Conservation (phyloP, 2,888 invertebrate genomes). For the Xestia ashworthii region DNA sequence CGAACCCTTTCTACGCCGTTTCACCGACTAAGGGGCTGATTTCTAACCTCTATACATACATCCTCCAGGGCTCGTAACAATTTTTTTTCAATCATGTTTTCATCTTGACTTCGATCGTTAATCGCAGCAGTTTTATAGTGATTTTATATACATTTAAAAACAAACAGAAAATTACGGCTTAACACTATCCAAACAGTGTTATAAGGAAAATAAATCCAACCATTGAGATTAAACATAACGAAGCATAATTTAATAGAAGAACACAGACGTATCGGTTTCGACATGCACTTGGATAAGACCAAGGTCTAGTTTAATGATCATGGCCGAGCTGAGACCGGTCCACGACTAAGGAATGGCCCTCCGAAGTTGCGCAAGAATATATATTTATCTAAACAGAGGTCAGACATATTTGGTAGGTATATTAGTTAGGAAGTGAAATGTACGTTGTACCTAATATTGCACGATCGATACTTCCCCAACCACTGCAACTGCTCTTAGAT, state of each 20-base stretch:
- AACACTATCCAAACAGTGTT: neutral
- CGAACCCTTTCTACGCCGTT: neutral
- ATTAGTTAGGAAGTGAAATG: slow-evolving; percentile 13
- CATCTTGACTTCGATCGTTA: neutral
- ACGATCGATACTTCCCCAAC: neutral
- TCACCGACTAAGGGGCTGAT: neutral
- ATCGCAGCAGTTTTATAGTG: neutral
- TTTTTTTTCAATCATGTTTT: slow-evolving; percentile 2
- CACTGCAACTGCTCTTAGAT: neutral
- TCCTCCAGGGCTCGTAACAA: neutral
- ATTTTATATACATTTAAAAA: neutral
- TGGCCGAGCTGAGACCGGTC: slow-evolving; percentile 28
- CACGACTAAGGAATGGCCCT: slow-evolving; percentile 22
- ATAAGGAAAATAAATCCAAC: slow-evolving; percentile 5
- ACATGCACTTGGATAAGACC: slow-evolving; percentile 29
- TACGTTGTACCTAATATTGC: neutral
- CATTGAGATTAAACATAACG: neutral
- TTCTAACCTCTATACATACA: neutral
- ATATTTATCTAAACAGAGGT: slow-evolving; percentile 30
- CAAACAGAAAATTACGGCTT: neutral
- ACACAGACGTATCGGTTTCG: slow-evolving; percentile 11
- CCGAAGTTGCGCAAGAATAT: slow-evolving; percentile 33
- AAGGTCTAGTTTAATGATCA: slow-evolving; percentile 50
- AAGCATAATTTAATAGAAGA: slow-evolving; percentile 9
- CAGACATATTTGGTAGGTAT: slow-evolving; percentile 21